A percentile compares a stretch with the other conserved stretches of the same genome.
phyloP scores from a whole-genome alignment of 2,888 invertebrate genomes.

The Drosophila yooni region DNA sequence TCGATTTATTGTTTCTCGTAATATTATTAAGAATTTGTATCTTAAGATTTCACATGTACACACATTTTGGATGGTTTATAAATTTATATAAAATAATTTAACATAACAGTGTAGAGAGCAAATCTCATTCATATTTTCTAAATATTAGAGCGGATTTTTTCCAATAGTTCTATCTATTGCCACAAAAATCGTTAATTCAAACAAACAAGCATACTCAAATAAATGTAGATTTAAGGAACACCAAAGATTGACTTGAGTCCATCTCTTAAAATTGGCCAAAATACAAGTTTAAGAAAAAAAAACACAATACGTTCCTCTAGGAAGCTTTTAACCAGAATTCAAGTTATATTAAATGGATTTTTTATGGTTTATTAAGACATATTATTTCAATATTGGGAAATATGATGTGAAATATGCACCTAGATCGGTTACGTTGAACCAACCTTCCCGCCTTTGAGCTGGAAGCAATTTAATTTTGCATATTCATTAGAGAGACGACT shows the following conservation, averaged over 20 bases:
- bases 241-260: neutral
- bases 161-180: neutral
- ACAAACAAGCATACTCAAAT: neutral
- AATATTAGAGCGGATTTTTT: neutral
- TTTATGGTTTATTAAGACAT: neutral
- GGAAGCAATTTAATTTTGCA: slow-evolving; percentile 28
- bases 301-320: neutral
- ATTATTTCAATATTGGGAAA: neutral
- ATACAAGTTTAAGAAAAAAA: neutral
- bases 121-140: neutral
- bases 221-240: neutral
- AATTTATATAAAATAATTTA: neutral
- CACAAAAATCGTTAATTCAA: neutral
- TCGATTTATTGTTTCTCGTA: neutral
- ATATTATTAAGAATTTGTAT: neutral
- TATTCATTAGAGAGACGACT: slow-evolving; percentile 25
- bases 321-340: neutral
- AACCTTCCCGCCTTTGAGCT: neutral
- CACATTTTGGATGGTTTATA: neutral
- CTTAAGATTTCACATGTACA: neutral
- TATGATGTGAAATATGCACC: neutral
- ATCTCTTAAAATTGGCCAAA: neutral
- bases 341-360: neutral
- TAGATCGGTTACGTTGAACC: slow-evolving; percentile 10
- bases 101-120: neutral